Evolutionary conservation across 23 tunicate genomes (phyloP).

Genomic region (Styela clava): DNA sequence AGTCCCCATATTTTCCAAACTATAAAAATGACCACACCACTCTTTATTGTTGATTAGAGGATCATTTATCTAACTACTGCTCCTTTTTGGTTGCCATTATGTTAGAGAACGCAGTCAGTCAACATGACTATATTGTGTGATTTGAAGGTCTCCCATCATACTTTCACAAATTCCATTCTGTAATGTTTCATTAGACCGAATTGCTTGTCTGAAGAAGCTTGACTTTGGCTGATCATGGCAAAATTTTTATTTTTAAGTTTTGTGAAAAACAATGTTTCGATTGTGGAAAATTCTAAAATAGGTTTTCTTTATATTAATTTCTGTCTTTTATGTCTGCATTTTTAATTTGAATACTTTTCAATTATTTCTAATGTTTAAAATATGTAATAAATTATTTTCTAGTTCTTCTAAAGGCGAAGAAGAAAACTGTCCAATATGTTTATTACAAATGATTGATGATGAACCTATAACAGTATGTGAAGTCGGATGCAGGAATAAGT

Average conservation of each 20-base stretch:
- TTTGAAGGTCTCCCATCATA: too few species aligned
- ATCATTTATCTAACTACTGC: too few species aligned
- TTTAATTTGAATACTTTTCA: not conserved
- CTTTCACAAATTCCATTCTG: too few species aligned
- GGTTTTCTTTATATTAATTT: not conserved
- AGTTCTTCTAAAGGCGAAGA: constrained; percentile 92
- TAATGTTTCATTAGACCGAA: too few species aligned
- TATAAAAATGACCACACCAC: too few species aligned
- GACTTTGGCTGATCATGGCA: too few species aligned
- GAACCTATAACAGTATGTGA: constrained; percentile 92
- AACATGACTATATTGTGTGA: too few species aligned
- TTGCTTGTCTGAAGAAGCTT: too few species aligned
- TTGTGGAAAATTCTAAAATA: not conserved
- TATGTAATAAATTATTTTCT: not conserved
- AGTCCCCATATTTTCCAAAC: too few species aligned
- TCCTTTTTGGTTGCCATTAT: too few species aligned
- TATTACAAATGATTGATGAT: constrained; percentile 88
- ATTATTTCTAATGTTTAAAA: not conserved
- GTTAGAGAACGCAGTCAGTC: too few species aligned
- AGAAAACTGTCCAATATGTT: constrained; percentile 89
- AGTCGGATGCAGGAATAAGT: constrained; percentile 88
- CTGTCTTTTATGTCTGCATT: not conserved
- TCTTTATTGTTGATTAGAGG: too few species aligned
- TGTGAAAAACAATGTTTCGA: not conserved
- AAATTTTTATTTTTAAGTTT: not conserved